Conservation (phyloP, 1,140 invertebrate species). For the Dreissena polymorpha region DNA sequence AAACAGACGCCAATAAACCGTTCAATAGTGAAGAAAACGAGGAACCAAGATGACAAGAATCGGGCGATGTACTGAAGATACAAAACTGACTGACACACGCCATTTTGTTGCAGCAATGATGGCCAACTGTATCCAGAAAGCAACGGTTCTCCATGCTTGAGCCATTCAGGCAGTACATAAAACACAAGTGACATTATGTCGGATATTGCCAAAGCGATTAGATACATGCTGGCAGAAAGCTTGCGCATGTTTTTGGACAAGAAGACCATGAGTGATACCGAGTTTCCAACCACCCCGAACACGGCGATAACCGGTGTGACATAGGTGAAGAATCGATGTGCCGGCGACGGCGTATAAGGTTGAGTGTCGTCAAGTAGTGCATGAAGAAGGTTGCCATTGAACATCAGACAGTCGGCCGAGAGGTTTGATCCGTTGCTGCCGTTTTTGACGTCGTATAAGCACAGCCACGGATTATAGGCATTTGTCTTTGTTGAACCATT, state of each 20-base stretch:
- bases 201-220: constrained; percentile 70
- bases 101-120: background rate
- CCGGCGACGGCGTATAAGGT: background rate
- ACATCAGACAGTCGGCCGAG: constrained; percentile 1
- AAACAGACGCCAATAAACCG: constrained; percentile 88
- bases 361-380: background rate
- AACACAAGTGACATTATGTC: constrained; percentile 69
- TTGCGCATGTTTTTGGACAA: constrained; percentile 69
- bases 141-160: constrained; percentile 58
- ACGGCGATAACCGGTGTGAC: constrained; percentile 46
- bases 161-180: constrained; percentile 73
- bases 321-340: constrained; percentile 39
- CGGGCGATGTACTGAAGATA: constrained; percentile 61
- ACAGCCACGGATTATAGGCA: too few relatives aligned
- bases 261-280: constrained; percentile 71
- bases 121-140: constrained; percentile 26
- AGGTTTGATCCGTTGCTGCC: too few relatives aligned
- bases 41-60: constrained; percentile 71
- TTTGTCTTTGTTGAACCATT: too few relatives aligned
- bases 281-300: constrained; percentile 72
- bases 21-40: constrained; percentile 68
- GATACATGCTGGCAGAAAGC: constrained; percentile 70
- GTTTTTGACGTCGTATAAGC: too few relatives aligned
- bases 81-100: background rate
- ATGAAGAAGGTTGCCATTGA: background rate